Conservation (phyloP, 2,888 invertebrate genomes). For the Caenorhabditis japonica region DNA sequence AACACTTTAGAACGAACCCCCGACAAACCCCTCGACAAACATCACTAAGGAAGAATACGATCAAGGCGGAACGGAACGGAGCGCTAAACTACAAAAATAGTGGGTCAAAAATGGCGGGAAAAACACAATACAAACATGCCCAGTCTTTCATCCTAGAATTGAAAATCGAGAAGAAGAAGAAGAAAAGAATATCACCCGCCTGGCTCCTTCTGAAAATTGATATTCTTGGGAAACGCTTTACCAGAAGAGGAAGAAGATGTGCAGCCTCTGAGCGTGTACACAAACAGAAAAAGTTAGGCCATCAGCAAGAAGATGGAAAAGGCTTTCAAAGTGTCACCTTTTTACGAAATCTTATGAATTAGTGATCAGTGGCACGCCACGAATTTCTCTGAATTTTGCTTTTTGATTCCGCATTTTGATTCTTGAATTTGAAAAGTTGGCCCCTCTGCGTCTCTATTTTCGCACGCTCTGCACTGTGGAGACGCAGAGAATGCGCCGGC, state of each 20-base stretch:
- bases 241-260: slow-evolving; percentile 1
- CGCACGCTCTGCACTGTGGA: no score
- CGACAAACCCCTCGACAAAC: no score
- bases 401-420: no score
- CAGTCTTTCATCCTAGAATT: neutral
- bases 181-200: slow-evolving; percentile 1
- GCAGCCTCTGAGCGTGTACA: no score
- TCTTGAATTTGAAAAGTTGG: no score
- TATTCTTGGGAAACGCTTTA: slow-evolving; percentile 54
- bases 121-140: slow-evolving; percentile 15
- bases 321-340: slow-evolving; percentile 12
- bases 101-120: neutral
- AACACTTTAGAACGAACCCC: no score
- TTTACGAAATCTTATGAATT: slow-evolving; percentile 37
- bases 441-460: no score
- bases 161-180: slow-evolving; percentile 53
- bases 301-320: slow-evolving; percentile 8
- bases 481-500: no score
- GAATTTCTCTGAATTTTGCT: no score
- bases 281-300: slow-evolving; percentile 35
- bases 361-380: slow-evolving; percentile 13
- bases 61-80: slow-evolving; percentile 52
- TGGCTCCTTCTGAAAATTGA: slow-evolving; percentile 45
- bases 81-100: neutral
- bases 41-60: no score